These are phyloP conservation scores for Nipponia nippon DNA, from an alignment of 2,113 vertebrate genomes.

Conservation along the genomic window DNA sequence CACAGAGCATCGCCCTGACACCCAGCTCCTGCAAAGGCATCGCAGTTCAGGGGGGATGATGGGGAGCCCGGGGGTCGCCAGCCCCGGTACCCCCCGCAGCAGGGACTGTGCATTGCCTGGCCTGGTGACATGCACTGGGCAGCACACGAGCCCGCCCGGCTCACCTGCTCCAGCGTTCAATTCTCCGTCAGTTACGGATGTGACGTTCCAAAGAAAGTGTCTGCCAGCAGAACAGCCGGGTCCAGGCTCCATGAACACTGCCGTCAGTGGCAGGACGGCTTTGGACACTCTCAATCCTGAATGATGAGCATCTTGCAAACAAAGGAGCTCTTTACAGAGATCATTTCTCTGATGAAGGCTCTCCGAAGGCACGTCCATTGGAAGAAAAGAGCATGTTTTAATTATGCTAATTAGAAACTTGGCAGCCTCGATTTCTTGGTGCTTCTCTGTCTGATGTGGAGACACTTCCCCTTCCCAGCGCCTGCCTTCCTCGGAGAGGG, in stretches of 20 bases:
- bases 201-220: rapidly evolving
- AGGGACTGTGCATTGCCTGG: neutral
- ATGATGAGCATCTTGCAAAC: neutral
- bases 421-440: neutral
- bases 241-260: rapidly evolving
- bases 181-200: rapidly evolving
- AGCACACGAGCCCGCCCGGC: rapidly evolving
- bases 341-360: neutral
- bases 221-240: neutral
- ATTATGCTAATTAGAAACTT: constrained; percentile 3
- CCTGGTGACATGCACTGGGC: rapidly evolving
- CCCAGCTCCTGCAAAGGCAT: neutral
- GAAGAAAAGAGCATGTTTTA: neutral
- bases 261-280: neutral
- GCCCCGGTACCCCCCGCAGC: rapidly evolving
- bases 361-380: neutral
- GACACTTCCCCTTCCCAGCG: neutral
- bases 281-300: neutral
- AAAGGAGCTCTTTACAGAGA: neutral
- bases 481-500: neutral
- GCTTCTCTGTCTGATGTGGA: neutral
- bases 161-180: rapidly evolving
- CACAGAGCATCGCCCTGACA: neutral
- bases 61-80: neutral
- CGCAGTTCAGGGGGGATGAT: rapidly evolving